Evolutionary conservation across 2,888 invertebrate genomes (phyloP).

Genomic region (Theretra japonica): DNA sequence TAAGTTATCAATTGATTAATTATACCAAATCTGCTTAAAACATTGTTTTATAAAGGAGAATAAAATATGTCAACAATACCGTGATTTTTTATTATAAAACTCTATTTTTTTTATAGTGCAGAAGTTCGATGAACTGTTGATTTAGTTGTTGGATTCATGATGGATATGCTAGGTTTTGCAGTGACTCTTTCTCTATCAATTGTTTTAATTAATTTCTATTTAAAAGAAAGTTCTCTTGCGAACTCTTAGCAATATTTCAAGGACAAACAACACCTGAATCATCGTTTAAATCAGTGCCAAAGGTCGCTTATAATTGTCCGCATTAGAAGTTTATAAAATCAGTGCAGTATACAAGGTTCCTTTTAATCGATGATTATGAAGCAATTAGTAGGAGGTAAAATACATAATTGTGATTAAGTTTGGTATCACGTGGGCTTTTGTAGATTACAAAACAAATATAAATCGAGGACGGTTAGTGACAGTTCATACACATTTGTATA

Average conservation of each 20-base stretch:
- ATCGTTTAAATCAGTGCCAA: background rate
- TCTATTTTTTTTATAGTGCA: no score
- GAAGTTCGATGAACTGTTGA: background rate
- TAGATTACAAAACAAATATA: conserved; percentile 3
- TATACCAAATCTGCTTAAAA: no score
- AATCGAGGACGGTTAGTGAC: background rate
- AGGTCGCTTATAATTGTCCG: background rate
- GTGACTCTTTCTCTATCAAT: background rate
- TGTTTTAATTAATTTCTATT: background rate
- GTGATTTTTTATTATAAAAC: background rate
- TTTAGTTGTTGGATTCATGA: no score
- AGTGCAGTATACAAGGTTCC: background rate
- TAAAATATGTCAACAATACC: background rate
- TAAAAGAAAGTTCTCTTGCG: background rate
- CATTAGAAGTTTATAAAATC: background rate
- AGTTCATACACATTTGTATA: background rate
- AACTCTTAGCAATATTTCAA: background rate
- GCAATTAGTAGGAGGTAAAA: background rate
- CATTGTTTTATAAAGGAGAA: background rate
- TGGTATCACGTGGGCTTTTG: conserved; percentile 3
- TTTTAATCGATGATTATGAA: background rate
- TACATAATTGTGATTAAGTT: conserved; percentile 3
- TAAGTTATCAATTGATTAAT: no score
- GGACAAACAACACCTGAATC: background rate
- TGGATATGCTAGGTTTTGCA: no score